These are phyloP conservation scores for Siniperca undulata DNA, from an alignment of 2,797 vertebrate species.

Conservation along the genomic window DNA sequence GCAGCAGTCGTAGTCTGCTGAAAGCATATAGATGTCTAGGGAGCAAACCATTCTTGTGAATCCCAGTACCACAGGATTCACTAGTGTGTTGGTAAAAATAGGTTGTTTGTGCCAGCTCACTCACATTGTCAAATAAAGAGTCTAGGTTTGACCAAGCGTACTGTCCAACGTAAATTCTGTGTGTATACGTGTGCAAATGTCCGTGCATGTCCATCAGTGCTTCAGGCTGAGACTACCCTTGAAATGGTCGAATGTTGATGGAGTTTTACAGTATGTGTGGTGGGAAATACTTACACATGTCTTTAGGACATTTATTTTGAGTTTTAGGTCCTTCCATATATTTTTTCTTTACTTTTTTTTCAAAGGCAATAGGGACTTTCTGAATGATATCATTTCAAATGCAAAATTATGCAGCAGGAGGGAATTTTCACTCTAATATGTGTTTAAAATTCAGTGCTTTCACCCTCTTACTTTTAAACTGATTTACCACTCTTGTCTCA, in stretches of 20 bases:
- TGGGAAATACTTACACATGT: background rate
- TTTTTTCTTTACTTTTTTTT: background rate
- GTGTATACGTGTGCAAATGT: conserved; percentile 9
- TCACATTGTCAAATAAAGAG: conserved; percentile 23
- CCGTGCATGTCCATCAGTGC: background rate
- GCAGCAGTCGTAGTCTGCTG: conserved; percentile 26
- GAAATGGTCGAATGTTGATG: background rate
- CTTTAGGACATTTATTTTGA: background rate
- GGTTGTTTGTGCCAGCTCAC: conserved; percentile 25
- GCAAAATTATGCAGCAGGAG: conserved; percentile 30
- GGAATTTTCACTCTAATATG: conserved; percentile 14
- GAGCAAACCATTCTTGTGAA: conserved; percentile 23
- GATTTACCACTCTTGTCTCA: conserved; percentile 26
- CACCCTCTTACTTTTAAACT: conserved; percentile 15
- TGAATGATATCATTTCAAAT: conserved; percentile 16
- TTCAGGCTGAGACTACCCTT: conserved; percentile 9
- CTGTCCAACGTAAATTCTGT: conserved; percentile 6
- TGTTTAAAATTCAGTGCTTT: conserved; percentile 48
- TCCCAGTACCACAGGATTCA: conserved; percentile 28
- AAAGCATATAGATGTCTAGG: conserved; percentile 34
- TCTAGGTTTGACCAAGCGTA: conserved; percentile 2
- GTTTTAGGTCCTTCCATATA: background rate
- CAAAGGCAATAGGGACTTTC: background rate
- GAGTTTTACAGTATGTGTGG: conserved; percentile 13
- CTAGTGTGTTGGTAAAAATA: conserved; percentile 27